Base-by-base conservation (phyloP, 2,113 vertebrate species). In the Callopanchax toddi region DNA sequence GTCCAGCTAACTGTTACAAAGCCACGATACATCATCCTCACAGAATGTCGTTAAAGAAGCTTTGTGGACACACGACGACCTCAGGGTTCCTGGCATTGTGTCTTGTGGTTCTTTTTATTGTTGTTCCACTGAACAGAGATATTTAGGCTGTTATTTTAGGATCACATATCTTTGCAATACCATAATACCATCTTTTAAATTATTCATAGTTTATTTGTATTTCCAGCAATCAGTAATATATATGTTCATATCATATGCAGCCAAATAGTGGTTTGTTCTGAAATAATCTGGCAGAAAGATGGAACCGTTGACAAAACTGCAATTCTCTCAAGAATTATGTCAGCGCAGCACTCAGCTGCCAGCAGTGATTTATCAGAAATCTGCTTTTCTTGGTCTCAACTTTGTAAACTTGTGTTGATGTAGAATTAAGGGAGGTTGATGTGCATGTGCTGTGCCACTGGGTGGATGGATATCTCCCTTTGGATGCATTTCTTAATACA, bases 111-210 rank as follows among this genome's bases (percentile, higher is more conserved):
- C 21, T 55, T 83, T 83, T 74, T 67, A 74, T 70, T 76, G 67
- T 63, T 63, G 67, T 81, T 86, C 67, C 63, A 74, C 81, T 72
- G 79, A 68, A 72, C 74, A 44, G 60, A 60, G 75, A 60, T 71
- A 62, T 76, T 75, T 51, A 58, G 49, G 17, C 34, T 73, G 68
- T 85, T 86, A 79, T 83, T 87, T 76, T 74, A 78, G 67, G 61
- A 69, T 82, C 64, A 22, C 4, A 59, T 77, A 57, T 67, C 65
- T 48, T 44, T 26, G 49, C 25, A 63, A 57, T 34, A 26, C 18
- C 17, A 29, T 75, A 62, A 81, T 13, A 0, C 63, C 70, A 65
- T 59, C 67, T 67, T 74, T 86, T 68, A 61, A 71, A 73, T 57
- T 77, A 66, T 74, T 66, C 59, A 46, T 43, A 64, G 17, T 71